phyloP scores from a whole-genome alignment of 2,888 invertebrate genomes.

The Stegophylla sp. region DNA sequence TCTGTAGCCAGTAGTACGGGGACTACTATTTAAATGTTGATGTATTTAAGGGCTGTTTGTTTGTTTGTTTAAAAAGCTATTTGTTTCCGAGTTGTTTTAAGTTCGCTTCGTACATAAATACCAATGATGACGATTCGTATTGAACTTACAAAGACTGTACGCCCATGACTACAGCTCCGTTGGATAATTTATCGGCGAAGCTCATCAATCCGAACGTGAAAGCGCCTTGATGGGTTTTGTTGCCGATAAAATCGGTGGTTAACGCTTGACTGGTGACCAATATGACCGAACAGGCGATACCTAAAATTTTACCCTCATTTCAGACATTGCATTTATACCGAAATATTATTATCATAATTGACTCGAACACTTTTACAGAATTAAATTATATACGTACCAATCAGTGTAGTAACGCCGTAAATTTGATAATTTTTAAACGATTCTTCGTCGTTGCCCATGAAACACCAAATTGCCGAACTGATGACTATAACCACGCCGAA shows the following conservation, averaged over 20 bases:
- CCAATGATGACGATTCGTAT: too few relatives aligned
- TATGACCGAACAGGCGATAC: conserved; percentile 83
- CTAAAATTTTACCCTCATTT: conserved; percentile 57
- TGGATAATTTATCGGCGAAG: conserved; percentile 89
- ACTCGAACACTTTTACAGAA: background rate
- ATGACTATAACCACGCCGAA: conserved; percentile 30
- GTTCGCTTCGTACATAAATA: too few relatives aligned
- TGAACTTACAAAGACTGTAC: conserved; percentile 79
- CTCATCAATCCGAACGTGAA: conserved; percentile 93
- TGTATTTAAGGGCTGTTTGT: too few relatives aligned
- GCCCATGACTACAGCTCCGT: conserved; percentile 83
- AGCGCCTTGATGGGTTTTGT: conserved; percentile 84
- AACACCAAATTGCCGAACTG: conserved; percentile 44
- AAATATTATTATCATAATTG: too few relatives aligned
- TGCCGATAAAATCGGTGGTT: conserved; percentile 87
- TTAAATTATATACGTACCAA: conserved; percentile 38
- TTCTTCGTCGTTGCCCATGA: conserved; percentile 40
- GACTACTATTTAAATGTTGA: too few relatives aligned
- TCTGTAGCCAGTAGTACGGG: too few relatives aligned
- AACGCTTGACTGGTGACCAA: conserved; percentile 87
- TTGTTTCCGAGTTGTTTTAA: too few relatives aligned
- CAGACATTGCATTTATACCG: conserved; percentile 2
- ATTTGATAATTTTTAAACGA: conserved; percentile 24
- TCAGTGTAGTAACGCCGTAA: conserved; percentile 17
- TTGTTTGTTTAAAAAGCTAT: too few relatives aligned